Base-by-base conservation (phyloP, 2,888 invertebrate genomes). In the Phoronis australis region DNA sequence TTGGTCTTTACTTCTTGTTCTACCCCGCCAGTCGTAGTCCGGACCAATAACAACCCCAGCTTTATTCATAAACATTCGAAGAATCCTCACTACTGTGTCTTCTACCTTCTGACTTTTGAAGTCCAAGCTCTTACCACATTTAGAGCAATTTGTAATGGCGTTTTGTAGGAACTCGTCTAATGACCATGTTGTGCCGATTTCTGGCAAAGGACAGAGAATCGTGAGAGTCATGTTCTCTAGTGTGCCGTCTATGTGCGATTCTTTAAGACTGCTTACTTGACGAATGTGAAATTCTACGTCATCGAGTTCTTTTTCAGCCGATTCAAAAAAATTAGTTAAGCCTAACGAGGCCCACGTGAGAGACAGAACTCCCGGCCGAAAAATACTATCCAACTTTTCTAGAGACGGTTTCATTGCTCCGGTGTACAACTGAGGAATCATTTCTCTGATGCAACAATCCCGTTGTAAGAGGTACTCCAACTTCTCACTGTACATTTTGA, bases 51-150 rank as follows among this genome's bases (percentile, higher is more conserved):
- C 9, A 5, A 40, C 4, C 15, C 31, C 31, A 31, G 63, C 60
- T 45, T 52, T 56, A 31, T 66, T 60, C 51, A 89, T 78, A 65
- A 90, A 89, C 76, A 87, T 86, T 59, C 87, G 83, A 24, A 90
- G 85, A 27, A 91, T 80, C 60, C 87, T 87, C 38, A 86, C 84
- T 0, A 87, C 87, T 25, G 88, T 85, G 54, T 84, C 82, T 77
- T 90, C 90, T 24, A 86, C 85, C 22, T 82, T 82, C n/a, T 80
- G 77, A 0, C 84, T 85, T 71, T 82, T 83, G 39, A 80, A 73
- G 65, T 83, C 82, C 4, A 85, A 68, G 45, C 82, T 80, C 44
- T 71, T 69, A 15, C 79, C 81, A 76, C 55, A 49, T 62, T 78
- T 73, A n/a, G n/a, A n/a, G n/a, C n/a, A n/a, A n/a, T n/a, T n/a